Base-by-base conservation (phyloP, 2,888 invertebrate species). In the Graphium colonna region DNA sequence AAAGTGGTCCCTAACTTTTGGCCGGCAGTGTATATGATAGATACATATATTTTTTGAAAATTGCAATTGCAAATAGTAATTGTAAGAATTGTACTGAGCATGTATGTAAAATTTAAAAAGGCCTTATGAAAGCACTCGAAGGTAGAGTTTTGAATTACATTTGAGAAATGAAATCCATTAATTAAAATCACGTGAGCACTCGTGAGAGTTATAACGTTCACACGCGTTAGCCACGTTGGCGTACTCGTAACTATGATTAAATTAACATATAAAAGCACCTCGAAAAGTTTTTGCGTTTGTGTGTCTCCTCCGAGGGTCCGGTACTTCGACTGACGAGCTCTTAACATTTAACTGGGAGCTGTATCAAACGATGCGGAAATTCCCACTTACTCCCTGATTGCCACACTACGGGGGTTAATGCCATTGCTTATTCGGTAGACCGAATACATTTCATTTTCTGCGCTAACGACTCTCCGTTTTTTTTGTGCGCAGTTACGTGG, bases 321-420 rank as follows among this genome's bases (percentile, higher is more conserved):
- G 65, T 68, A 70, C 66, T 72, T 70, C 69, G 71, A 63, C 68
- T 68, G 68, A 68, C 69, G 76, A 75, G 77, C 86, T 83, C 86
- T 85, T 85, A 86, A 83, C 85, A 86, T 86, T 84, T 83, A 79
- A 82, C 78, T 67, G 76, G 75, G 79, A 79, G 77, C 77, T 82
- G 83, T 76, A 80, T 73, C 82, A 82, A 86, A 87, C 86, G 86
- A 82, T 76, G 85, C 86, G 86, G 85, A 86, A 86, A 86, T 85
- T 81, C 82, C 84, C 86, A 86, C 85, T 86, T 85, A 86, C 79
- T 82, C 81, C 72, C 79, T 86, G 86, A 86, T 86, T 86, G 85
- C 86, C 84, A 84, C 86, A 85, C 84, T 86, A 84, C 82, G 80
- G 78, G 81, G 82, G 81, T 78, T 84, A 85, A 86, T 85, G 83